A percentile compares a stretch with the other conserved stretches of the same genome.
Evolutionary conservation across 2,888 invertebrate species (phyloP).

Genomic region (Neocrepidodera transversa): DNA sequence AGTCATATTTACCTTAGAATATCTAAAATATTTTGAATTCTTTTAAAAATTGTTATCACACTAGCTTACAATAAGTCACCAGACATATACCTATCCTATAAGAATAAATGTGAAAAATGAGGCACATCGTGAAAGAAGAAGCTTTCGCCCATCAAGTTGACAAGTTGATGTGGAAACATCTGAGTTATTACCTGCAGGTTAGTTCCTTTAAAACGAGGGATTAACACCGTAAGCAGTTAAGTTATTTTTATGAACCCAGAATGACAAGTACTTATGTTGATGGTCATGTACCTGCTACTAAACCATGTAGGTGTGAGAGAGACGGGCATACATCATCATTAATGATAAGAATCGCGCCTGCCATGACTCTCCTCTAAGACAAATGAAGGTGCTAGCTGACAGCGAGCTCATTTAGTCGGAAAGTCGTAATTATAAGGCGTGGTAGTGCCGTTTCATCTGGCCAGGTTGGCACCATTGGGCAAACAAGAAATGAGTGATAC

Average conservation of each 20-base stretch:
- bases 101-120: constrained; percentile 24
- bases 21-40: too few species aligned
- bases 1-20: too few species aligned
- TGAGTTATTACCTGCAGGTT: constrained; percentile 32
- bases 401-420: constrained; percentile 62
- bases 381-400: constrained; percentile 63
- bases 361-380: constrained; percentile 55
- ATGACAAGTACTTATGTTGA: constrained; percentile 55
- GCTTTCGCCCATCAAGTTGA: constrained; percentile 41
- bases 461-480: constrained; percentile 52
- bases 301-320: constrained; percentile 47
- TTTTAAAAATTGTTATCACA: too few species aligned
- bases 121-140: constrained; percentile 34
- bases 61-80: too few species aligned
- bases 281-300: constrained; percentile 52
- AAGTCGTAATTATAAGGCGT: constrained; percentile 64
- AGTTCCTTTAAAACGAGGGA: constrained; percentile 33
- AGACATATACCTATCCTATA: background rate
- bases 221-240: constrained; percentile 45
- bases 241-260: constrained; percentile 54
- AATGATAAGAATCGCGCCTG: constrained; percentile 58
- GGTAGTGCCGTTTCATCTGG: constrained; percentile 50
- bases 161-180: constrained; percentile 38
- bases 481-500: constrained; percentile 50
- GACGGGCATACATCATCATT: constrained; percentile 54